Conservation (phyloP, 1,140 invertebrate species). For the Lasioglossum baleicum region DNA sequence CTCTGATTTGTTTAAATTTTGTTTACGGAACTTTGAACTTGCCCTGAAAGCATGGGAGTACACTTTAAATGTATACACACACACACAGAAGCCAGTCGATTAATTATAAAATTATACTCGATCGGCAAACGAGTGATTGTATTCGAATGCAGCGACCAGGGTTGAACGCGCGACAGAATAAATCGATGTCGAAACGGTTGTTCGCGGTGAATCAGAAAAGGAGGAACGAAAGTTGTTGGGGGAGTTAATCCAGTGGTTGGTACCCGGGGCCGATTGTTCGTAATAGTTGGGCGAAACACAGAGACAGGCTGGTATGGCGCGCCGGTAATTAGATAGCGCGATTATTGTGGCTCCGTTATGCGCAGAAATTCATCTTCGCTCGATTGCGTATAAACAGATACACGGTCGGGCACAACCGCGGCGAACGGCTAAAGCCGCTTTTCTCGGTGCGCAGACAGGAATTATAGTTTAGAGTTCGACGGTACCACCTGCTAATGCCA, state of each 20-base stretch:
- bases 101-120: no score
- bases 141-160: no score
- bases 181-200: not conserved
- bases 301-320: not conserved
- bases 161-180: not conserved
- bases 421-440: conserved; percentile 22
- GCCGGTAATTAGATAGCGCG: conserved; percentile 26
- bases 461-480: conserved; percentile 35
- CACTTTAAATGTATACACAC: no score
- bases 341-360: conserved; percentile 8
- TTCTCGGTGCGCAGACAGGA: conserved; percentile 26
- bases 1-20: no score
- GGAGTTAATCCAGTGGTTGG: not conserved
- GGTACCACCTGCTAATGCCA: conserved; percentile 23
- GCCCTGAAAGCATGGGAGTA: no score
- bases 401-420: not conserved
- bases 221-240: not conserved
- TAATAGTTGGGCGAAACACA: not conserved
- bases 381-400: conserved; percentile 37
- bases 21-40: no score
- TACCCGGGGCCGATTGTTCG: not conserved
- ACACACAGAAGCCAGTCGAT: no score
- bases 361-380: conserved; percentile 29
- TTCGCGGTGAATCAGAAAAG: not conserved
- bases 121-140: no score